Evolutionary conservation across 2,797 vertebrate genomes (phyloP).

Genomic region (Aplochiton taeniatus): DNA sequence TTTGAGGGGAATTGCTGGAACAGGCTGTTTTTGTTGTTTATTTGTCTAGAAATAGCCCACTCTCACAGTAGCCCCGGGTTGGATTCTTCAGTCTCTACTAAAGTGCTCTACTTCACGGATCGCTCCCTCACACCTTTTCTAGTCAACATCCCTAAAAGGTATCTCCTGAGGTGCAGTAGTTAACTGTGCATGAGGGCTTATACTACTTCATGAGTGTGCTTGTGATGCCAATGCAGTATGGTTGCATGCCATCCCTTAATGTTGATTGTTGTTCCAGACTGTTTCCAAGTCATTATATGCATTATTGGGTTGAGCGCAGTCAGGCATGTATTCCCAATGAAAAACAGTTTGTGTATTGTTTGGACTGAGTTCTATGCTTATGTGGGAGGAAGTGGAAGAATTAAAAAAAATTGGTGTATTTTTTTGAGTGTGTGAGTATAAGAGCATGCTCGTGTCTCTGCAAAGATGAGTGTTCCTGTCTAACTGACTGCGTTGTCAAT

Average conservation of each 20-base stretch:
- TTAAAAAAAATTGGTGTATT: neutral
- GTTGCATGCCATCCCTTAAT: constrained; percentile 16
- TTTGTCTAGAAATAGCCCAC: constrained; percentile 85
- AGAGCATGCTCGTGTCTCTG: constrained; percentile 29
- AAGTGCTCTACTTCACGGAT: constrained; percentile 99
- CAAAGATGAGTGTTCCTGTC: constrained; percentile 18
- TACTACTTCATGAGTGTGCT: neutral
- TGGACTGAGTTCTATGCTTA: neutral
- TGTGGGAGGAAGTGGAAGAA: neutral
- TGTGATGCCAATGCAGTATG: neutral
- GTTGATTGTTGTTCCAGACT: constrained; percentile 22
- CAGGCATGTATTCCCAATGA: no score
- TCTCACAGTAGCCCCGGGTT: constrained; percentile 91
- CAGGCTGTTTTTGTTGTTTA: constrained; percentile 26
- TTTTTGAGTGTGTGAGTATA: constrained; percentile 17
- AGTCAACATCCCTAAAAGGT: constrained; percentile 98
- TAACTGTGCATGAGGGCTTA: neutral
- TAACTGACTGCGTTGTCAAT: constrained; percentile 43
- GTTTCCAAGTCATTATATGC: no score
- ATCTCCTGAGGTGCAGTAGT: constrained; percentile 30
- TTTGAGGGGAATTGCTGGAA: constrained; percentile 7
- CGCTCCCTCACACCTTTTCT: constrained; percentile 97
- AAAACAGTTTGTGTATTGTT: neutral
- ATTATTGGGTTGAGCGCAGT: no score
- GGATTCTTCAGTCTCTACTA: constrained; percentile 86